Conservation (phyloP, 1,140 invertebrate species). For the Alviniconcha marisindica region DNA sequence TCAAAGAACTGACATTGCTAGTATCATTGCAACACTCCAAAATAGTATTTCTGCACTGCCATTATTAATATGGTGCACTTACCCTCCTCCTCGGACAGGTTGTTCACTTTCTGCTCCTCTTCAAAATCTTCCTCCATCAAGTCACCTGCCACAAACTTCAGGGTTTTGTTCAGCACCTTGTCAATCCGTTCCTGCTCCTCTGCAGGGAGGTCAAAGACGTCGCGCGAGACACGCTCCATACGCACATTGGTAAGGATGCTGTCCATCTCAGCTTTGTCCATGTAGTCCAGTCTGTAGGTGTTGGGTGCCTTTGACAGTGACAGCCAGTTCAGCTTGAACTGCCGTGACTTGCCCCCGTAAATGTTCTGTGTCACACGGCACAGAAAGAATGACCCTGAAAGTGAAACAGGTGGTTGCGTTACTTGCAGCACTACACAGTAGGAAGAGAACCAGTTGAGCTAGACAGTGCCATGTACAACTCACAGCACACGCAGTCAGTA, state of each 20-base stretch:
- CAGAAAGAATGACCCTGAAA: slow-evolving; percentile 90
- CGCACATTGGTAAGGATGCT: slow-evolving; percentile 86
- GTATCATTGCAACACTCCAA: too few relatives aligned
- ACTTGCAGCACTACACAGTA: too few relatives aligned
- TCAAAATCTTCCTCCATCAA: slow-evolving; percentile 56
- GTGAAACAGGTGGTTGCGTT: too few relatives aligned
- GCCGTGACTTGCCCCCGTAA: slow-evolving; percentile 82
- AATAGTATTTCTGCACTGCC: too few relatives aligned
- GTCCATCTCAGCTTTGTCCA: slow-evolving; percentile 83
- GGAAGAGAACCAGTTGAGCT: too few relatives aligned
- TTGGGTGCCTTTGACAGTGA: slow-evolving; percentile 83
- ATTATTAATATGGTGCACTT: too few relatives aligned
- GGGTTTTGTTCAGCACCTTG: slow-evolving; percentile 89
- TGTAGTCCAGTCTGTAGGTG: slow-evolving; percentile 92
- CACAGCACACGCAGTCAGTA: too few relatives aligned
- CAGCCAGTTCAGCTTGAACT: slow-evolving; percentile 93
- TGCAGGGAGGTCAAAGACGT: slow-evolving; percentile 83
- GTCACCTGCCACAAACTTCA: slow-evolving; percentile 90
- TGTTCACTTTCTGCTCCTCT: slow-evolving; percentile 43
- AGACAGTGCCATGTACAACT: too few relatives aligned
- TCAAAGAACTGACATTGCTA: too few relatives aligned
- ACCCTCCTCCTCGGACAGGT: slow-evolving; percentile 33
- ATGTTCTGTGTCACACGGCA: slow-evolving; percentile 95
- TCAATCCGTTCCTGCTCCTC: slow-evolving; percentile 86
- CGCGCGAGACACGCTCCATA: slow-evolving; percentile 85